These are phyloP conservation scores for Chelonoidis abingdonii DNA, from an alignment of 2,113 vertebrate genomes.

Conservation along the genomic window DNA sequence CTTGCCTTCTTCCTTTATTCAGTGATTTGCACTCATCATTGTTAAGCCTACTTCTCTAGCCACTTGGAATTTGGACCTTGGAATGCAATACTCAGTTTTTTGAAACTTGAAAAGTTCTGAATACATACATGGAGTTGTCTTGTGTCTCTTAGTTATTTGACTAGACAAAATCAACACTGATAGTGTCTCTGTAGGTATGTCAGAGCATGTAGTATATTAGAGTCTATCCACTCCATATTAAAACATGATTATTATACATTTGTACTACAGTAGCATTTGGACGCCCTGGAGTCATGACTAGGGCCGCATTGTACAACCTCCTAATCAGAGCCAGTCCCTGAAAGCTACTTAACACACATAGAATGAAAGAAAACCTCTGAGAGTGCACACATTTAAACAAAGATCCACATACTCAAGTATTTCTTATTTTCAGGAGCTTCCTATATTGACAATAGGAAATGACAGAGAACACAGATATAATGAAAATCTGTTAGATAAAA, in stretches of 20 bases:
- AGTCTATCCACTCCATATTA: background rate
- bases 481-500: conserved; percentile 27
- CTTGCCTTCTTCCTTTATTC: background rate
- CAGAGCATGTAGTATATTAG: background rate
- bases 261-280: background rate
- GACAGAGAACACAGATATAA: background rate
- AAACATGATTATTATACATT: background rate
- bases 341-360: background rate
- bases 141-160: background rate
- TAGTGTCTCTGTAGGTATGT: background rate
- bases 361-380: background rate
- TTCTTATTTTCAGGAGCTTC: background rate
- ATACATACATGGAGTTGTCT: background rate
- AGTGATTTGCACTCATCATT: background rate
- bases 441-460: conserved; percentile 9
- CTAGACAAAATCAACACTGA: background rate
- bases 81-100: background rate
- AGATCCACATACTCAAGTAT: background rate
- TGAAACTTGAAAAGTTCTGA: background rate
- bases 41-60: background rate
- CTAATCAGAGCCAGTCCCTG: background rate
- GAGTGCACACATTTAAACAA: background rate
- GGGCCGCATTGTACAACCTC: background rate
- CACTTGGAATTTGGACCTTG: background rate
- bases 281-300: background rate